phyloP scores from a whole-genome alignment of 2,797 vertebrate genomes.

The Aphelocoma californica region DNA sequence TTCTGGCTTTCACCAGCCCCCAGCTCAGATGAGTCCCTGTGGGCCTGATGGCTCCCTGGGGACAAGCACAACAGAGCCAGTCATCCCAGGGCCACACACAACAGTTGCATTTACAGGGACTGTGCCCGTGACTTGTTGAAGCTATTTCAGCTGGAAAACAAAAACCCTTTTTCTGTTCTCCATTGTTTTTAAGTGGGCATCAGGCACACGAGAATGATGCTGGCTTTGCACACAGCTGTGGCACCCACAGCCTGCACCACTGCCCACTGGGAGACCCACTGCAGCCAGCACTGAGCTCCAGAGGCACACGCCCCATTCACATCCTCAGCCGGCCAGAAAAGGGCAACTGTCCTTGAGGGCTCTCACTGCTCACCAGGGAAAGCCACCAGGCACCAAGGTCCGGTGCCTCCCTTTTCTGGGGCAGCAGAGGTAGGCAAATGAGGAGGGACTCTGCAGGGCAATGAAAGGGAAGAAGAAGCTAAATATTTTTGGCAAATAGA shows the following conservation, averaged over 20 bases:
- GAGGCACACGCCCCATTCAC: not conserved
- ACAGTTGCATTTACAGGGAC: not conserved
- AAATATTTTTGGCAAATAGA: not conserved
- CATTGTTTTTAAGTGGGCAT: not conserved
- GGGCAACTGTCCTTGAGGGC: not conserved
- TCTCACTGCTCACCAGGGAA: not conserved
- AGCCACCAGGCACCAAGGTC: not conserved
- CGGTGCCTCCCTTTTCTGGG: fast-evolving
- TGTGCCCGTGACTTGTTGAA: not conserved
- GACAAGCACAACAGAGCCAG: not conserved
- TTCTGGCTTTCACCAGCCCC: not conserved
- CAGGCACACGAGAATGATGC: not conserved
- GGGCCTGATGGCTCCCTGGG: fast-evolving
- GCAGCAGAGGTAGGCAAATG: not conserved
- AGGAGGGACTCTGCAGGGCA: not conserved
- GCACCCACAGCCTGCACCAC: not conserved
- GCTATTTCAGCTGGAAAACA: constrained; percentile 21
- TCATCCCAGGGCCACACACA: fast-evolving
- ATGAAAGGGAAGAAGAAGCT: not conserved
- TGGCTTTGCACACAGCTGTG: not conserved
- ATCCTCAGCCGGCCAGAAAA: not conserved
- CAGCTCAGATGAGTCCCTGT: not conserved
- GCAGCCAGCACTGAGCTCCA: fast-evolving
- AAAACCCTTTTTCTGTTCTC: not conserved
- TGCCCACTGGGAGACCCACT: fast-evolving